Evolutionary conservation across 35 echinoderm and acorn worm species (phyloP), one percentile per base, ranked within the genome.

Genomic region (Hemicentrotus pulcherrimus): DNA sequence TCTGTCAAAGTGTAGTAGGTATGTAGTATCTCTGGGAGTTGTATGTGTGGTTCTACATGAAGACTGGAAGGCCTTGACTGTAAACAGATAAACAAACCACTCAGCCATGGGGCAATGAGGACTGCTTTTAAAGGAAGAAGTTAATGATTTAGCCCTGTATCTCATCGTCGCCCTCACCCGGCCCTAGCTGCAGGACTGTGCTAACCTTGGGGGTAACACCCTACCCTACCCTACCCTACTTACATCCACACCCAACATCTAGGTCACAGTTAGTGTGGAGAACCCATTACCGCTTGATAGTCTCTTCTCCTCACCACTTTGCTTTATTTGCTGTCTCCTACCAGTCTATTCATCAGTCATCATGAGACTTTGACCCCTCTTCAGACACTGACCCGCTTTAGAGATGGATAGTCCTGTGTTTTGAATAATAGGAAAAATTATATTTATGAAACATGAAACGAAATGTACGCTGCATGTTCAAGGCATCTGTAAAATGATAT

Each of bases 201-300:
- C 88, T 47, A 90, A 45, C 88, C 88, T 22, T 90, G 88, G 31
- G 5, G 65, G 65, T 90, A 24, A 90, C 88, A 90, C 88, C 88
- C 88, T 90, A 19, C 46, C 46, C 88, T 47, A 90, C 88, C 88
- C 88, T 90, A 19, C 46, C 46, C 88, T 47, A 45, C 88, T 33
- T 22, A 22, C 7, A 78, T 78, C 65, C 65, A 78, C 65, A 78
- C 88, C 88, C 46, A 45, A 47, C 32, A 90, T 45, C 46, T 90
- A 90, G 88, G 88, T 90, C 88, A 47, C 88, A 24, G n/a, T n/a
- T n/a, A n/a, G 88, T 90, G 88, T 90, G 88, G 88, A 90, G 88
- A 90, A 90, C 5, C 88, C 32, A 90, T 90, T 90, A 90, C 88
- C 88, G 13, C 10, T 85, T 4, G 70, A 5, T 90, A 90, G 88